Base-by-base conservation (phyloP, 92 coral and sea anemone species). In the Paramuricea clavata region DNA sequence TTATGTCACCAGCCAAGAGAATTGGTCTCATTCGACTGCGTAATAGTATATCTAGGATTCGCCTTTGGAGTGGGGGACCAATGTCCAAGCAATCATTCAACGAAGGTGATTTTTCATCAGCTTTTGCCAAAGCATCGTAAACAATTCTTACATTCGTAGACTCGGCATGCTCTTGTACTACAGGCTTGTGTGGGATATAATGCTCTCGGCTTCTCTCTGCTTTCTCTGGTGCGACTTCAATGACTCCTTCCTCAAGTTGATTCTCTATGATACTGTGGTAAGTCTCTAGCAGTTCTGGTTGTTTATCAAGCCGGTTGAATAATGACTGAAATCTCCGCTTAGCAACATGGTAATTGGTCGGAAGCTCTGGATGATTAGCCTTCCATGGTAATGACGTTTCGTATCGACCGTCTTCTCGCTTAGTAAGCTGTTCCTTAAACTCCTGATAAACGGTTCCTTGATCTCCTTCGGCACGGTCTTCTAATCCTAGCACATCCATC, bases 111-210 rank as follows among this genome's bases (percentile, higher is more conserved):
- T 68, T 26, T 9, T 42, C 32, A 15, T 35, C 31, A 22, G 28
- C 56, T 42, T 73, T 73, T 13, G 54, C 78, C 0, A 28, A 73
- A 15, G 54, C 78, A 23, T 73, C 74, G 7, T 31, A 68, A 1
- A 68, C 74, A 12, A 68, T 36, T 3, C n/a, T 5, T 1, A 68
- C 74, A 32, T 68, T 68, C 15, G 74, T 73, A 5, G 54, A 73
- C 28, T 73, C 78, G 6, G 78, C 78, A 9, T 47, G 3, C 31
- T 88, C 92, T 41, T 85, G 79, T 12, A 88, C 76, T n/a, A n/a
- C 89, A n/a, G 92, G 82, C 56, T 89, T 89, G 54, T 89, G 92
- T 0, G 89, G 82, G 30, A 84, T 83, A 49, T 76, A 89, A 59
- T 81, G 77, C 49, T 62, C 87, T 73, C 77, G 52, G 52, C 52